Conservation (phyloP, 2,113 vertebrate species). For the Carassius gibelio region DNA sequence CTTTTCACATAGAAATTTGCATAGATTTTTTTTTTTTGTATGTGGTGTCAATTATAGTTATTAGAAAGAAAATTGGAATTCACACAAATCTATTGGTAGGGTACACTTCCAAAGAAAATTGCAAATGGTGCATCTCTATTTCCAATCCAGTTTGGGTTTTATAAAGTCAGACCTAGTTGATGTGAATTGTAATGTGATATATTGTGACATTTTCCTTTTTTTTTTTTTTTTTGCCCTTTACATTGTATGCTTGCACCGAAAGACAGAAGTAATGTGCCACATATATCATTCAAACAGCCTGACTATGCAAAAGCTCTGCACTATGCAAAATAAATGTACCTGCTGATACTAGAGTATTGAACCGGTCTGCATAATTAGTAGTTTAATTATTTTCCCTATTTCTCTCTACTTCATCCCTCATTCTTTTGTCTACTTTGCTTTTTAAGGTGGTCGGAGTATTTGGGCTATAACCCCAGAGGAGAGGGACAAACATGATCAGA, state of each 20-base stretch:
- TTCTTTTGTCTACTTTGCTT: not conserved
- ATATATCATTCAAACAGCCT: not conserved
- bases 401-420: not conserved
- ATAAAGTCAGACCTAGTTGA: too few species aligned
- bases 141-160: too few species aligned
- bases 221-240: too few species aligned
- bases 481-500: constrained; percentile 91
- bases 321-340: not conserved
- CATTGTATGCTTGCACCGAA: not conserved
- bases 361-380: not conserved
- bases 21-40: too few species aligned
- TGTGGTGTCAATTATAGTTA: too few species aligned
- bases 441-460: constrained; percentile 83
- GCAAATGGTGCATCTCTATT: too few species aligned
- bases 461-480: constrained; percentile 96
- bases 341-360: not conserved
- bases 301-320: not conserved
- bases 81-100: too few species aligned
- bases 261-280: not conserved
- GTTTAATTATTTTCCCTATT: not conserved
- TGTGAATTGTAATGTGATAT: not conserved
- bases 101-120: too few species aligned
- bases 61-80: too few species aligned
- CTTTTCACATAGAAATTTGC: too few species aligned
- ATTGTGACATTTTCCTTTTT: too few species aligned